Conservation (phyloP, 2,888 invertebrate genomes). For the Agonopterix heracliana region DNA sequence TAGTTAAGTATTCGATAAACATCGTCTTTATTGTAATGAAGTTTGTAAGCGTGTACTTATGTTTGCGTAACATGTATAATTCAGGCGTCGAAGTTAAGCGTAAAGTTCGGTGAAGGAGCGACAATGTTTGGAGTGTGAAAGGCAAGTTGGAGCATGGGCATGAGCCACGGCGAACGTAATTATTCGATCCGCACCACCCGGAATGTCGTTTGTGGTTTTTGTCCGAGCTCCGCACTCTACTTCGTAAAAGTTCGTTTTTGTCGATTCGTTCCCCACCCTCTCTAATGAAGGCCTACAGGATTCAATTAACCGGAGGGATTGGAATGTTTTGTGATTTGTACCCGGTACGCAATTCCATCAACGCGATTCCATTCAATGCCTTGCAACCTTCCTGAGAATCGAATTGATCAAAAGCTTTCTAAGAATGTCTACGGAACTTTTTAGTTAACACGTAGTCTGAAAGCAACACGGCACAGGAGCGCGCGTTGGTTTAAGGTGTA, state of each 20-base stretch:
- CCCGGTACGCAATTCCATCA: constrained; percentile 58
- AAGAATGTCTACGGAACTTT: no score
- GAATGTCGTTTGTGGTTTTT: constrained; percentile 67
- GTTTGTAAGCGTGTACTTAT: constrained; percentile 52
- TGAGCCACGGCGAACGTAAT: constrained; percentile 41
- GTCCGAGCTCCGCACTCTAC: constrained; percentile 46
- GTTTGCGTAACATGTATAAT: constrained; percentile 59
- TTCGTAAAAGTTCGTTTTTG: constrained; percentile 66
- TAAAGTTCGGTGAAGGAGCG: constrained; percentile 51
- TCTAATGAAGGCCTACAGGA: constrained; percentile 70
- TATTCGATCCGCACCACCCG: constrained; percentile 57
- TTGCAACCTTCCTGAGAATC: constrained; percentile 41
- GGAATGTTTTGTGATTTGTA: constrained; percentile 71
- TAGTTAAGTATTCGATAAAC: not conserved
- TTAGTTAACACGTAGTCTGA: no score
- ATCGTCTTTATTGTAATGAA: constrained; percentile 23
- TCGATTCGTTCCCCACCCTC: constrained; percentile 42
- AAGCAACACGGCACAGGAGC: no score
- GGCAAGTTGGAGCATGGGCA: constrained; percentile 41
- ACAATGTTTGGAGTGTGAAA: constrained; percentile 48
- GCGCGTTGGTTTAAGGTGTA: no score
- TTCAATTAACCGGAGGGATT: constrained; percentile 68
- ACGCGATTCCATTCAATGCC: constrained; percentile 46
- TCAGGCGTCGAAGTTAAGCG: constrained; percentile 43
- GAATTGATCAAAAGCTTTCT: constrained; percentile 22